Percentiles rank a stretch among this genome's conserved stretches.
Evolutionary conservation across 2,888 invertebrate species (phyloP).

Genomic region (Caenorhabditis panamensis): DNA sequence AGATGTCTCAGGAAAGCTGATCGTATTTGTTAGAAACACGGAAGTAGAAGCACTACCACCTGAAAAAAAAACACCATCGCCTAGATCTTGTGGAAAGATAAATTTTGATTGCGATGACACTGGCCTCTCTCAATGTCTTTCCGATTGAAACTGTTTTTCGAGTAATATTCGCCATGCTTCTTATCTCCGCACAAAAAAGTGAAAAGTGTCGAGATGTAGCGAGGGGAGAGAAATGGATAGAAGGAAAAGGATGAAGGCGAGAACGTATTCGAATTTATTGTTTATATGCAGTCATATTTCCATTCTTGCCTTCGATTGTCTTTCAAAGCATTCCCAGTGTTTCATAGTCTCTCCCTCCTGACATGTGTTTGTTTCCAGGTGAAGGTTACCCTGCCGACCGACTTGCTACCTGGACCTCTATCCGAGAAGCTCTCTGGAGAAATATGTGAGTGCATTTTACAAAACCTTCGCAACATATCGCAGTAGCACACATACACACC

Average conservation of each 20-base stretch:
- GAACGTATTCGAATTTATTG: slow-evolving; percentile 31
- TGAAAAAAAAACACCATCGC: background rate
- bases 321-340: background rate
- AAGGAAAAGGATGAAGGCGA: slow-evolving; percentile 10
- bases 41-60: background rate
- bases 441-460: slow-evolving; percentile 57
- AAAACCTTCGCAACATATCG: slow-evolving; percentile 11
- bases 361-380: slow-evolving; percentile 3
- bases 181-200: slow-evolving; percentile 56
- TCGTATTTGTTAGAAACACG: no score
- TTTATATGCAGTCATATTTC: slow-evolving; percentile 6
- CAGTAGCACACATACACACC: slow-evolving; percentile 9
- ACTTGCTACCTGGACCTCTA: slow-evolving; percentile 14
- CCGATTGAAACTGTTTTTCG: slow-evolving; percentile 31
- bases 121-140: background rate
- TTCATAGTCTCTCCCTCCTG: background rate
- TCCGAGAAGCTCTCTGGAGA: slow-evolving; percentile 22
- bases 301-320: background rate
- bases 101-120: background rate
- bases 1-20: no score
- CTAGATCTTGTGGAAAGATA: slow-evolving; percentile 20
- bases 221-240: slow-evolving; percentile 17
- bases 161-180: slow-evolving; percentile 6
- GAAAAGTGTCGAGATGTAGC: slow-evolving; percentile 41
- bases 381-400: background rate